Evolutionary conservation across 2,888 invertebrate species (phyloP), one percentile per base, ranked within the genome.

Genomic region (Ecdyonurus torrentis): DNA sequence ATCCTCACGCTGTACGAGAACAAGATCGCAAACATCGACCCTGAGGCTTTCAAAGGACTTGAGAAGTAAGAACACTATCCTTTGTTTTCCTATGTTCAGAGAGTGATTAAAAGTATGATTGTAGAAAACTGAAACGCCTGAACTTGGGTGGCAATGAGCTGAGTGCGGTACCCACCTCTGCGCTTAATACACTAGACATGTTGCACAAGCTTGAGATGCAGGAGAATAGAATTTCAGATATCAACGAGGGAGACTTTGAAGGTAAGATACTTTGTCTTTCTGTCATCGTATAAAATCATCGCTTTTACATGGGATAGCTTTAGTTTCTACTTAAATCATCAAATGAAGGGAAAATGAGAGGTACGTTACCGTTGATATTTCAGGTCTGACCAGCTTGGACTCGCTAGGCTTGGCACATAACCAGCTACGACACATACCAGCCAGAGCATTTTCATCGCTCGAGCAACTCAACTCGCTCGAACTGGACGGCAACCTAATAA

Each of bases 1-100:
- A 89, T 92, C 67, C 80, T 94, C 52, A 90, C 89, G 15, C 77
- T 93, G 50, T 93, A 92, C 74, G 92, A 91, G 74, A 91, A 91
- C 73, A 85, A 84, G 76, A 86, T 92, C 71, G 82, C 83, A 68
- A 80, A 78, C 62, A 84, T 93, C 67, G 91, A 91, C 72, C 80
- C 83, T 10, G 87, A 89, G 66, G 91, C 92, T 50, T 93, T 93
- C 74, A 83, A 86, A 67, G 92, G 92, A 63, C 78, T 92, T 5
- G 91, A 91, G 70, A 91, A 90, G 89, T 91, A 77, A 82, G 85
- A 79, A 60, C 1, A n/a, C 15, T n/a, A 5, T 25, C 5, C 22
- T 25, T 15, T 15, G 24, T n/a, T 23, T 52, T 52, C n/a, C n/a
- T n/a, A n/a, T 61, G 15, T 10, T 19, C 19, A 63, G n/a, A 55